These are phyloP conservation scores for Ornithorhynchus anatinus DNA, from an alignment of 2,113 vertebrate species.

Conservation along the genomic window DNA sequence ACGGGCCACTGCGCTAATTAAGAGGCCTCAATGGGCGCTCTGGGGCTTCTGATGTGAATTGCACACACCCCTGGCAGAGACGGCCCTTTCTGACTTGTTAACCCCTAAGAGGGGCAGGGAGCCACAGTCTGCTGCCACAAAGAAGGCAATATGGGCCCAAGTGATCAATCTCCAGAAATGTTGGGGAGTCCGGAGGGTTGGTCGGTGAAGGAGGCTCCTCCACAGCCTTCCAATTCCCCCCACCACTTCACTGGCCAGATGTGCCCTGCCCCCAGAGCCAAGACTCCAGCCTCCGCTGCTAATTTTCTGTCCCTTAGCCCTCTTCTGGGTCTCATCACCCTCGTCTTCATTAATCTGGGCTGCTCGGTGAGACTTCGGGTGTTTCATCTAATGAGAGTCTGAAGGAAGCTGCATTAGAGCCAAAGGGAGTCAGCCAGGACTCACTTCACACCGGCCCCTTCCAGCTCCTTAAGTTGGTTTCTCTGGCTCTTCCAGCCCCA, in stretches of 20 bases:
- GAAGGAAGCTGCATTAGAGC: not conserved
- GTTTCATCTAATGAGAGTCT: constrained; percentile 15
- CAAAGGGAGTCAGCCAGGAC: constrained; percentile 15
- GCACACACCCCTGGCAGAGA: not conserved
- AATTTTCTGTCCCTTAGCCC: no score
- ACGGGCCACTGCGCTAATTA: constrained; percentile 41
- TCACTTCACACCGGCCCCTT: constrained; percentile 42
- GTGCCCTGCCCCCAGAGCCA: not conserved
- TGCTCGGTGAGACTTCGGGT: constrained; percentile 26
- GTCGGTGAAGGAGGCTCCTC: no score
- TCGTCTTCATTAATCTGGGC: constrained; percentile 30
- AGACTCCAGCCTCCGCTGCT: constrained; percentile 25
- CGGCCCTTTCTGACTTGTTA: not conserved
- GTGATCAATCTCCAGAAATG: no score
- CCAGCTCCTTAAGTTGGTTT: constrained; percentile 39
- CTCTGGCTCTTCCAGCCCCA: constrained; percentile 18
- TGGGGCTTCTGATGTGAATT: not conserved
- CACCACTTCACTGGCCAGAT: constrained; percentile 18
- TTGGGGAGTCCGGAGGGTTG: no score
- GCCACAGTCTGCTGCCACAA: not conserved
- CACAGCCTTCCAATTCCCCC: no score
- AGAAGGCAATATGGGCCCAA: no score
- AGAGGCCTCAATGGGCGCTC: constrained; percentile 18
- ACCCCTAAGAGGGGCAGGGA: not conserved
- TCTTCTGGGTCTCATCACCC: no score